Evolutionary conservation across 2,888 invertebrate species (phyloP), one percentile per base, ranked within the genome.

Genomic region (Polydrusus cervinus): DNA sequence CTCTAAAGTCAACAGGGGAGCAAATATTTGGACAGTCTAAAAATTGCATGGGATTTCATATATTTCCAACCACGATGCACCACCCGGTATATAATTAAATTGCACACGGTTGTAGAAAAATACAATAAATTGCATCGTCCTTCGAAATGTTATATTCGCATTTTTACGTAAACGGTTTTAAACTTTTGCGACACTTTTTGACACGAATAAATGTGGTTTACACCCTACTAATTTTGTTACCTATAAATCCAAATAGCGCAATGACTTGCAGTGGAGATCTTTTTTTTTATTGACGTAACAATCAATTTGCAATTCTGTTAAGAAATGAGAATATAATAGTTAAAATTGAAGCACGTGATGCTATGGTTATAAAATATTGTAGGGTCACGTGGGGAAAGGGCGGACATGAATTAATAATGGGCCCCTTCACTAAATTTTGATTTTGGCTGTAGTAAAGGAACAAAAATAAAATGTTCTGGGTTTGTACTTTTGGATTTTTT

Each of bases 221-320:
- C 65, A 66, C 66, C 72, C 65, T 66, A 57, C n/a, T 66, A 57
- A 60, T 66, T 57, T 45, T 40, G 72, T 72, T 60, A 66, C 72
- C 72, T 72, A 72, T 55, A 72, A 66, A 72, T 72, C 55, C 25
- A 11, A 62, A 65, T 72, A 66, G 43, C 20, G 72, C 66, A 72
- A 72, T 72, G 14, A 3, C 14, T 14, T 64, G 9, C 38, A 69
- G 18, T 60, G 10, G 13, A 57, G 34, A 7, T 57, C 51, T 34
- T 69, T 47, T 70, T n/a, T 70, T 62, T 62, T 20, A n/a, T 13
- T 60, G 34, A 66, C 47, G 72, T 72, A 72, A 72, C 47, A 64
- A 10, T 16, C 13, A 47, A 20, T 16, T 49, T 49, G 64, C 49
- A 47, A 47, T 25, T 45, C 2, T 10, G 30, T 60, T 60, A 16